Conservation (phyloP, 2,113 vertebrate species). For the Antechinus stuartii region DNA sequence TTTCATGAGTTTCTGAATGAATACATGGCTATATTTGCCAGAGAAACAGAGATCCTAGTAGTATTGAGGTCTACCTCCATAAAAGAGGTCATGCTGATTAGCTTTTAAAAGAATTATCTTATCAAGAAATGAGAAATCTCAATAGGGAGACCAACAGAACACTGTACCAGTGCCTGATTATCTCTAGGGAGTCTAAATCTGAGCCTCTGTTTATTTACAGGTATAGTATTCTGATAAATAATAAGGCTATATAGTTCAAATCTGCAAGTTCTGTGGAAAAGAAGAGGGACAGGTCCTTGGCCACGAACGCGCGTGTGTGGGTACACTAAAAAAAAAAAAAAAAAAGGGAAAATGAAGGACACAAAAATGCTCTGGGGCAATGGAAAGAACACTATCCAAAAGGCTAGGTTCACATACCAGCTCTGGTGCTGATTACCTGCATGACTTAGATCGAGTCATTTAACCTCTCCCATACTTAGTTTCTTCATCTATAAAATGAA, state of each 20-base stretch:
- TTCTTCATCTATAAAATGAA: slow-evolving; percentile 1
- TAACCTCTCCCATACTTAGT: background rate
- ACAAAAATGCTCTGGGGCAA: background rate
- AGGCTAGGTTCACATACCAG: background rate
- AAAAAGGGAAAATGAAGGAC: background rate
- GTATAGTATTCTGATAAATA: background rate
- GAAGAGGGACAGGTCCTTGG: background rate
- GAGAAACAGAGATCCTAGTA: background rate
- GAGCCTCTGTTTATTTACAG: background rate
- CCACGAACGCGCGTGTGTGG: too few species aligned
- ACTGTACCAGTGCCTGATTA: background rate
- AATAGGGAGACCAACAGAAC: background rate
- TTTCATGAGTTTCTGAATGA: background rate
- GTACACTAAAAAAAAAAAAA: background rate
- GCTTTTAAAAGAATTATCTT: background rate
- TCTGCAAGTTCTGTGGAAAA: background rate
- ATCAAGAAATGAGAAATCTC: background rate
- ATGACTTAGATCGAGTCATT: background rate
- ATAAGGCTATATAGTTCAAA: background rate
- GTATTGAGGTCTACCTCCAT: background rate
- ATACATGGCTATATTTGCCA: background rate
- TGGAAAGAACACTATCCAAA: background rate
- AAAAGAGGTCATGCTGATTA: background rate
- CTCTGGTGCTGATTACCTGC: background rate
- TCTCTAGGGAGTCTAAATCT: background rate